A percentile compares a stretch with the other conserved stretches of the same genome.
Conservation (phyloP, 1,140 invertebrate species). For the Whitmania pigra region DNA sequence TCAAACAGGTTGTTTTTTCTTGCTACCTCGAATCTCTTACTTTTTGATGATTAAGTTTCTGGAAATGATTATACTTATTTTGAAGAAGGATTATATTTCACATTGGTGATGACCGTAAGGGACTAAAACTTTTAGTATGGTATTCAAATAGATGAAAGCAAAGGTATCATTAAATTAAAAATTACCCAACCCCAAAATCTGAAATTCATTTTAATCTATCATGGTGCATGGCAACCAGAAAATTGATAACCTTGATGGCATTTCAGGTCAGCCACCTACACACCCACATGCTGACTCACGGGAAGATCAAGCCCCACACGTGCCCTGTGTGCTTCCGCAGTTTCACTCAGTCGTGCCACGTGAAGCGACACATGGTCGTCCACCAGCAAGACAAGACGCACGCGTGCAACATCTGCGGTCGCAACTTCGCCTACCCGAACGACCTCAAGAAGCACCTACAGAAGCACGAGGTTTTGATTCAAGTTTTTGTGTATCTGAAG, state of each 20-base stretch:
- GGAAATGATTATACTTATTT: too few relatives aligned
- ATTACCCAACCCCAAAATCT: too few relatives aligned
- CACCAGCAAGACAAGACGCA: conserved; percentile 44
- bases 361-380: conserved; percentile 34
- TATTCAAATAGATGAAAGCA: too few relatives aligned
- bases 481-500: not conserved
- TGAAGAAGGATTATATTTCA: too few relatives aligned
- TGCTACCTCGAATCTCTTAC: not conserved
- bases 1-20: conserved; percentile 32
- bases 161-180: too few relatives aligned
- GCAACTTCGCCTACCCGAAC: conserved; percentile 31
- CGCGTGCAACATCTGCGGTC: conserved; percentile 51
- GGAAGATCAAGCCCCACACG: conserved; percentile 37
- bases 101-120: too few relatives aligned
- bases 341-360: conserved; percentile 42
- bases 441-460: conserved; percentile 25
- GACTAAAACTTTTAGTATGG: too few relatives aligned
- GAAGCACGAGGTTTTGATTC: conserved; percentile 19
- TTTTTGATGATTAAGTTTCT: not conserved
- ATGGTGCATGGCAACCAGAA: not conserved
- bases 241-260: not conserved
- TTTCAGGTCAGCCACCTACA: conserved; percentile 29
- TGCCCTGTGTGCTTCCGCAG: conserved; percentile 36
- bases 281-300: conserved; percentile 41
- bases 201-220: too few relatives aligned